phyloP scores from a whole-genome alignment of 2,797 vertebrate species.

The Apodemus agrarius region DNA sequence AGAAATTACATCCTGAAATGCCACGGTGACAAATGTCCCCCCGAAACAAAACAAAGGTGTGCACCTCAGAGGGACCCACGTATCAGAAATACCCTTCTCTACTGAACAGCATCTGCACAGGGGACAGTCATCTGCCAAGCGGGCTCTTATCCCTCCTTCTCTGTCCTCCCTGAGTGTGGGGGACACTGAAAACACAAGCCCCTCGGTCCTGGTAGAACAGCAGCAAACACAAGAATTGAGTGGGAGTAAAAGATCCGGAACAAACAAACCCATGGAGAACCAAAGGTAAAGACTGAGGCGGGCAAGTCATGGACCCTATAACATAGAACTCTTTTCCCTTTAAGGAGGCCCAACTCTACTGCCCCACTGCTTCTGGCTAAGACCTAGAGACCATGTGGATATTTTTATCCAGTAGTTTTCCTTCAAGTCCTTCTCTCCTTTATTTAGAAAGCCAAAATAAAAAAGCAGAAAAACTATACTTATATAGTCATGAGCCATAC shows the following conservation, averaged over 20 bases:
- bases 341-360: background rate
- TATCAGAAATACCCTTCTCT: constrained; percentile 52
- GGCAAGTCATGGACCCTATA: constrained; percentile 45
- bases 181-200: constrained; percentile 7
- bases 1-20: constrained; percentile 73
- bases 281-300: constrained; percentile 8
- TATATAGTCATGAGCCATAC: constrained; percentile 84
- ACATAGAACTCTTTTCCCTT: constrained; percentile 2
- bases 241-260: constrained; percentile 61
- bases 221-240: constrained; percentile 49
- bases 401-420: constrained; percentile 73
- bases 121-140: constrained; percentile 49
- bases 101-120: constrained; percentile 52
- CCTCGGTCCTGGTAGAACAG: constrained; percentile 52
- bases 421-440: constrained; percentile 71
- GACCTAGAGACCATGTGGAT: constrained; percentile 46
- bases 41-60: constrained; percentile 43
- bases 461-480: constrained; percentile 83
- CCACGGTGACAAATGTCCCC: constrained; percentile 66
- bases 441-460: constrained; percentile 85
- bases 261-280: constrained; percentile 42
- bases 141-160: constrained; percentile 16
- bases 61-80: constrained; percentile 13
- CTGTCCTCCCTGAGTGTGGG: background rate
- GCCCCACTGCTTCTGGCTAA: background rate